phyloP scores from a whole-genome alignment of 30 jellyfish, hydroid and myxozoan species.

The Pseudorhiza aurosa region DNA sequence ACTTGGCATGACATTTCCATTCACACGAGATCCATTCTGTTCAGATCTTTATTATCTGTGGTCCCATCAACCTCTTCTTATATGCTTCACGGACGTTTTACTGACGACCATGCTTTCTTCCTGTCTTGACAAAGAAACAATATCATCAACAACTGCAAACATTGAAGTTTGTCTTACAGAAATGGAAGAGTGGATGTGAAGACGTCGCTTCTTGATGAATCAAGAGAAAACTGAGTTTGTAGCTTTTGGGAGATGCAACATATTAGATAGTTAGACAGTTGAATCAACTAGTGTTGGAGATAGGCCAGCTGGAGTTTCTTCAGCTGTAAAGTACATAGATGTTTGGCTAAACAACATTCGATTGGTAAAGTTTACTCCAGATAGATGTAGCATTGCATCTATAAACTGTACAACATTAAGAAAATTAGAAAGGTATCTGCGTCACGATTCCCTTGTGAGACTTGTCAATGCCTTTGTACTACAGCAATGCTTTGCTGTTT shows the following conservation, averaged over 20 bases:
- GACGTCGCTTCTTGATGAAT: conserved; percentile 33
- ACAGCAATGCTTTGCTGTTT: conserved; percentile 45
- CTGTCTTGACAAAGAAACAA: conserved; percentile 23
- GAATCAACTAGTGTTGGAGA: conserved; percentile 35
- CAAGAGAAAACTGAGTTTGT: conserved; percentile 27
- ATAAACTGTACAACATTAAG: conserved; percentile 35
- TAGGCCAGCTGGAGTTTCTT: conserved; percentile 30
- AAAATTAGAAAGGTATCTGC: conserved; percentile 29
- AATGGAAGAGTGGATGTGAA: conserved; percentile 50
- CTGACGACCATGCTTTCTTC: conserved; percentile 21
- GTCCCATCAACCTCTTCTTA: too few relatives aligned
- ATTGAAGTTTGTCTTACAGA: conserved; percentile 35
- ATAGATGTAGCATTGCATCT: conserved; percentile 52
- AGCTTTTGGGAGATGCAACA: conserved; percentile 36
- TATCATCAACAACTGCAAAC: conserved; percentile 36
- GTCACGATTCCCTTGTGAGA: conserved; percentile 29
- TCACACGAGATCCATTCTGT: too few relatives aligned
- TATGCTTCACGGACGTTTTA: too few relatives aligned
- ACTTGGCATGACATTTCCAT: too few relatives aligned
- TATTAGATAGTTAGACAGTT: conserved; percentile 32
- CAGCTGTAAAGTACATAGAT: conserved; percentile 43
- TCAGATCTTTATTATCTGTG: too few relatives aligned
- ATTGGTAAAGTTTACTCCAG: conserved; percentile 21
- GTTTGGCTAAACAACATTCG: conserved; percentile 42
- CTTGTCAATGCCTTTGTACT: conserved; percentile 39